phyloP scores from a whole-genome alignment of 2,113 vertebrate species.

The Daubentonia madagascariensis region DNA sequence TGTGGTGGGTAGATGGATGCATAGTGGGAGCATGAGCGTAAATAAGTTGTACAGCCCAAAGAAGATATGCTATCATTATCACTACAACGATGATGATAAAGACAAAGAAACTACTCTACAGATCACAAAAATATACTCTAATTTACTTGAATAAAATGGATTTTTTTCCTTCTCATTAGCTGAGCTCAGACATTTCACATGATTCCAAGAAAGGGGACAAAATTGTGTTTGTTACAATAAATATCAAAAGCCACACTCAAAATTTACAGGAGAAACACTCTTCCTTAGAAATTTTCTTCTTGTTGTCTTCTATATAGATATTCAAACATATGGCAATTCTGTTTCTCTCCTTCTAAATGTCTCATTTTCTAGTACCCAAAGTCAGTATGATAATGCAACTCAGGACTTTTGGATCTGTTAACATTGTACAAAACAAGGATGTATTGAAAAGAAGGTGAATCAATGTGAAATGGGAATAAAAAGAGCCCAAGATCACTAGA shows the following conservation, averaged over 20 bases:
- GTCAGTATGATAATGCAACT: background rate
- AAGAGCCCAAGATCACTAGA: background rate
- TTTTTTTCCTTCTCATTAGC: background rate
- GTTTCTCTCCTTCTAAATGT: background rate
- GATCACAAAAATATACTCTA: background rate
- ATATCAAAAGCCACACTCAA: background rate
- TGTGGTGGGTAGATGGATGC: background rate
- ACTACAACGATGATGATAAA: background rate
- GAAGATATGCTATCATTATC: background rate
- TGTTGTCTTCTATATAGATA: background rate
- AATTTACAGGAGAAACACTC: background rate
- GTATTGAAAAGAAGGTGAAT: conserved; percentile 3
- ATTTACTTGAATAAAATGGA: background rate
- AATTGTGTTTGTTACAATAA: background rate
- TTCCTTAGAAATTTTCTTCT: background rate
- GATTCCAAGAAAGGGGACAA: background rate
- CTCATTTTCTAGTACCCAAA: background rate
- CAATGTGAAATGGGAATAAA: background rate
- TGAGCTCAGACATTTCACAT: background rate
- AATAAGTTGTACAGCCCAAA: background rate
- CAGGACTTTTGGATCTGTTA: background rate
- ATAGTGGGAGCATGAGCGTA: background rate
- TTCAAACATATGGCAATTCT: background rate
- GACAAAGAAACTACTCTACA: background rate
- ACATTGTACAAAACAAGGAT: background rate